Evolutionary conservation across 2,888 invertebrate genomes (phyloP).

Genomic region (Dascillus cervinus): DNA sequence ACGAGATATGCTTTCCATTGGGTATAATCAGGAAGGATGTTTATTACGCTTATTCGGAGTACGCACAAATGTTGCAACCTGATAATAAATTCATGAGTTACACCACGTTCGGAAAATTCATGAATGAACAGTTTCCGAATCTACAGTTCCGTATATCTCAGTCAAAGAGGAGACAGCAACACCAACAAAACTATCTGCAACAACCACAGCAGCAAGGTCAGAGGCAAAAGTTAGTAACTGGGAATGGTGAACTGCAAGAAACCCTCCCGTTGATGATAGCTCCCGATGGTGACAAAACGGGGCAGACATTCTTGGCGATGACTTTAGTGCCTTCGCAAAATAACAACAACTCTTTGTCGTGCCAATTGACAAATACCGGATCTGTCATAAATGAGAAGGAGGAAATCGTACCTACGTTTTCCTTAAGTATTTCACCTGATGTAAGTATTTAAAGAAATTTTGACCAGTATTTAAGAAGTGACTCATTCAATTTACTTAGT

Average conservation of each 20-base stretch:
- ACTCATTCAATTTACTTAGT: too few species aligned
- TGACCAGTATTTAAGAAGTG: too few species aligned
- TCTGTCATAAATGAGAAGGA: constrained; percentile 44
- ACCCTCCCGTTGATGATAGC: constrained; percentile 58
- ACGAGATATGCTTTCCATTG: constrained; percentile 47
- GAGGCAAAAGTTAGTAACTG: constrained; percentile 51
- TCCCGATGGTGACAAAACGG: constrained; percentile 34
- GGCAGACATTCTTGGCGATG: constrained; percentile 54
- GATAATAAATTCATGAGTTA: constrained; percentile 71
- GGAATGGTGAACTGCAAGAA: constrained; percentile 46
- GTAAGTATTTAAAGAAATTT: too few species aligned
- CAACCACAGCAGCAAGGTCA: constrained; percentile 43
- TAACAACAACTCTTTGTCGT: constrained; percentile 37
- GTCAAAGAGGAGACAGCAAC: constrained; percentile 47
- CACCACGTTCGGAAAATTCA: constrained; percentile 69
- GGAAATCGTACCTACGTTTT: constrained; percentile 41
- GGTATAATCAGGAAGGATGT: constrained; percentile 60
- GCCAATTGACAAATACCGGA: constrained; percentile 41
- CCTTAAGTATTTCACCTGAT: constrained; percentile 42
- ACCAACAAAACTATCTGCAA: constrained; percentile 43
- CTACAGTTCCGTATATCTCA: constrained; percentile 59
- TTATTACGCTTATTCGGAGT: constrained; percentile 66
- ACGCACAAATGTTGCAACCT: constrained; percentile 60
- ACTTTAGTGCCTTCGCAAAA: constrained; percentile 43
- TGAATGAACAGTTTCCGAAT: constrained; percentile 74